Base-by-base conservation (phyloP, 2,888 invertebrate species). In the Leptarthrus brevirostris region DNA sequence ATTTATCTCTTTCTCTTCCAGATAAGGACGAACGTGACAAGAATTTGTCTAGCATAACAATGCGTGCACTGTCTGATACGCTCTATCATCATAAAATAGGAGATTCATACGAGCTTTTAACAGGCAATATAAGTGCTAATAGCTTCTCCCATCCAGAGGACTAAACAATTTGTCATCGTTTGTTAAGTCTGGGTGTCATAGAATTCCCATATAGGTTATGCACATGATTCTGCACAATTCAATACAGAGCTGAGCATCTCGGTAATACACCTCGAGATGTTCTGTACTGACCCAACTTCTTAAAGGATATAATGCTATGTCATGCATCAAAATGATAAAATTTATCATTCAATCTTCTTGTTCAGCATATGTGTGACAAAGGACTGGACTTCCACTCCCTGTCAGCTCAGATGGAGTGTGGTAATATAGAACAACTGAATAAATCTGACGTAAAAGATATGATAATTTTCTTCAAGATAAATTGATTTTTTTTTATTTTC, bases 181-280 rank as follows among this genome's bases (percentile, higher is more conserved):
- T 58, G 58, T 18, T 58, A 34, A 22, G 58, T 18, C 20, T 20
- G 12, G 18, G 58, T 58, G 58, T 58, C 58, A 36, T n/a, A 58
- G 34, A 3, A 12, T 36, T 36, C 40, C n/a, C n/a, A 58, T 10
- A 20, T 20, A 36, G 12, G 36, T 18, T 20, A 58, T 58, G 58
- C 58, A 58, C 58, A 58, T 58, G 58, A 58, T 40, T 58, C 58
- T 58, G 58, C 58, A 58, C 16, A 58, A 58, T 36, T 36, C 53
- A 40, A 40, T 12, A 14, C 16, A 56, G 34, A 24, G 16, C 20
- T 18, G 36, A 40, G 20, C 18, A 40, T 58, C 36, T 20, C n/a
- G 8, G 40, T 30, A 40, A 40, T 40, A 40, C 12, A 40, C n/a
- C 8, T n/a, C 40, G 40, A 40, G 3, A 36, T 18, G 40, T 8